Conservation (phyloP, 2,888 invertebrate species). For the Plemyria rubiginata region DNA sequence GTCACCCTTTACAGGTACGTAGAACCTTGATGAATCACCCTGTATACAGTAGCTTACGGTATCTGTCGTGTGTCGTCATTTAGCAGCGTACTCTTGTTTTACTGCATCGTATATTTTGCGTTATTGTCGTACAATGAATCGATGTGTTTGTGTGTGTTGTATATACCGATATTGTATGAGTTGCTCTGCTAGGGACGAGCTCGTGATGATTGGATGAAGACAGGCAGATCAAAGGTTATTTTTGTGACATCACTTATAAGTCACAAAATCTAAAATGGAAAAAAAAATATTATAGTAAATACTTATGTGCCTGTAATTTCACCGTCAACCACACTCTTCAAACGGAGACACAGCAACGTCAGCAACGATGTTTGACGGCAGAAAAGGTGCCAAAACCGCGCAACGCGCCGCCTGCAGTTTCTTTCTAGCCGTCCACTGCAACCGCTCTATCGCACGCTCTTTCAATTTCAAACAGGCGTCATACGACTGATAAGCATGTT, state of each 20-base stretch:
- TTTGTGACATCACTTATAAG: too few species aligned
- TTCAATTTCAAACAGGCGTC: too few species aligned
- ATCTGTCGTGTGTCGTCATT: conserved; percentile 45
- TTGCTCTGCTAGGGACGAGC: not conserved
- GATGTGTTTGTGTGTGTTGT: not conserved
- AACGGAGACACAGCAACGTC: too few species aligned
- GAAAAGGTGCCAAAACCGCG: not conserved
- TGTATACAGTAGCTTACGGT: conserved; percentile 63
- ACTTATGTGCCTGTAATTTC: too few species aligned
- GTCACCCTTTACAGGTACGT: conserved; percentile 49
- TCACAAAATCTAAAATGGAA: too few species aligned
- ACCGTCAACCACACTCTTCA: too few species aligned
- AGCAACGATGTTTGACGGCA: too few species aligned
- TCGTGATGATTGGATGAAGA: not conserved
- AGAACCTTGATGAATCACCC: conserved; percentile 60
- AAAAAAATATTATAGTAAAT: too few species aligned
- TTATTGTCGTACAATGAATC: conserved; percentile 1
- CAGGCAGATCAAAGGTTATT: too few species aligned
- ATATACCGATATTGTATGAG: not conserved
- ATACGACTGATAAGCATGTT: too few species aligned
- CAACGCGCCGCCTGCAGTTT: not conserved
- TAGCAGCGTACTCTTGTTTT: conserved; percentile 15
- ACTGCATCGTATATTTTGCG: conserved; percentile 10
- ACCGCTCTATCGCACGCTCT: too few species aligned
- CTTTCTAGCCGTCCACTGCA: too few species aligned